phyloP scores from a whole-genome alignment of 1,140 invertebrate genomes.

The Thrips palmi region DNA sequence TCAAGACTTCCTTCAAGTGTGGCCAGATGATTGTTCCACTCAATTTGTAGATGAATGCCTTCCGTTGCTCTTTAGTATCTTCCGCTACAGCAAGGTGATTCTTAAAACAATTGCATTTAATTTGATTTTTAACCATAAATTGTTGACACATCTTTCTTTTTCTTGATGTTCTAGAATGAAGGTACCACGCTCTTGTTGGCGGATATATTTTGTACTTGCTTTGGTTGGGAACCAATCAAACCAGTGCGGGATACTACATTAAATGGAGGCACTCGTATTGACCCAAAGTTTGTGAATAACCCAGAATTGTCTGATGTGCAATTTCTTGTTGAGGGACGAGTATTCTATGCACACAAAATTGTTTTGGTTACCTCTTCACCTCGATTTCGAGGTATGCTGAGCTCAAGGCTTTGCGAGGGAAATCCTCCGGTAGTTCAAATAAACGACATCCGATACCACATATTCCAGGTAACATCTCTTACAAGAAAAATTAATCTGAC shows the following conservation, averaged over 20 bases:
- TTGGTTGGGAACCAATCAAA: constrained; percentile 69
- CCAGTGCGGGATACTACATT: constrained; percentile 51
- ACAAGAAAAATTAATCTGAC: not conserved
- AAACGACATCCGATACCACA: constrained; percentile 81
- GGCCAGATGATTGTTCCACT: constrained; percentile 62
- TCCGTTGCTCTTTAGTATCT: constrained; percentile 74
- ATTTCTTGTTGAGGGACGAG: constrained; percentile 71
- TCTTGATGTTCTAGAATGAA: constrained; percentile 46
- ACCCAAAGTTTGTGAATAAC: constrained; percentile 84
- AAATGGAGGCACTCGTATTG: constrained; percentile 53
- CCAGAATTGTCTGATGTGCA: constrained; percentile 79
- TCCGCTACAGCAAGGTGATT: constrained; percentile 69
- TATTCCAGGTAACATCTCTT: constrained; percentile 50
- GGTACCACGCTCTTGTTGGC: constrained; percentile 69
- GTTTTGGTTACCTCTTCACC: constrained; percentile 78
- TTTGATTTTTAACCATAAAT: not conserved
- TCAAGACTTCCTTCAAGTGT: constrained; percentile 77
- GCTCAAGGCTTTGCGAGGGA: constrained; percentile 52
- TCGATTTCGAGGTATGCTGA: constrained; percentile 70
- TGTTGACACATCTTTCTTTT: constrained; percentile 10
- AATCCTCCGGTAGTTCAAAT: constrained; percentile 73
- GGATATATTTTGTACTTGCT: constrained; percentile 77
- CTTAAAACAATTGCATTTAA: not conserved
- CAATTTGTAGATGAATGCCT: constrained; percentile 81
- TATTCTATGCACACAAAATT: constrained; percentile 91